Evolutionary conservation across 2,113 vertebrate genomes (phyloP).

Genomic region (Lasiurus cinereus): DNA sequence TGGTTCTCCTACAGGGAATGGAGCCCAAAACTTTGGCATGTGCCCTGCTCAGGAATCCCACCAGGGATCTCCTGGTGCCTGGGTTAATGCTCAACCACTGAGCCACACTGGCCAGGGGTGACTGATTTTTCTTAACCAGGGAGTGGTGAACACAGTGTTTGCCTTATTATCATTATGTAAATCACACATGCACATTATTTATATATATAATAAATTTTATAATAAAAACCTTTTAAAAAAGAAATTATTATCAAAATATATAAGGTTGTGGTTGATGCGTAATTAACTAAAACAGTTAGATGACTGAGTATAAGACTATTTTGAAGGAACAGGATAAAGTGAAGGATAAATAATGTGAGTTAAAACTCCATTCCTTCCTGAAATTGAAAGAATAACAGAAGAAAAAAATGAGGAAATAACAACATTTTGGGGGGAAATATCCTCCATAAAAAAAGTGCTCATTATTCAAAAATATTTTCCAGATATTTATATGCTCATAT

Average conservation of each 20-base stretch:
- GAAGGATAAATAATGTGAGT: constrained; percentile 81
- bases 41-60: too few species aligned
- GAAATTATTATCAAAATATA: not conserved
- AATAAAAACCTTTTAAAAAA: constrained; percentile 33
- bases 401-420: constrained; percentile 63
- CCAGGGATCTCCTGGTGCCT: too few species aligned
- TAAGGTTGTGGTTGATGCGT: not conserved
- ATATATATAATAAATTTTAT: not conserved
- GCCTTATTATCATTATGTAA: not conserved
- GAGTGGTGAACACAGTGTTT: not conserved
- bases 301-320: constrained; percentile 62
- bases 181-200: not conserved
- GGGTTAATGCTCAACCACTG: too few species aligned
- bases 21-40: too few species aligned
- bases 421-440: constrained; percentile 3
- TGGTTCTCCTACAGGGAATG: too few species aligned
- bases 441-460: constrained; percentile 32
- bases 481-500: not conserved
- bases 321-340: constrained; percentile 78
- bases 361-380: constrained; percentile 80
- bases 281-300: not conserved
- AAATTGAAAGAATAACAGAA: constrained; percentile 78
- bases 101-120: too few species aligned
- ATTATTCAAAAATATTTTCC: constrained; percentile 35
- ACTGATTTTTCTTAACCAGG: not conserved